These are phyloP conservation scores for Amphipyra berbera DNA, from an alignment of 2,888 invertebrate species.

Conservation along the genomic window DNA sequence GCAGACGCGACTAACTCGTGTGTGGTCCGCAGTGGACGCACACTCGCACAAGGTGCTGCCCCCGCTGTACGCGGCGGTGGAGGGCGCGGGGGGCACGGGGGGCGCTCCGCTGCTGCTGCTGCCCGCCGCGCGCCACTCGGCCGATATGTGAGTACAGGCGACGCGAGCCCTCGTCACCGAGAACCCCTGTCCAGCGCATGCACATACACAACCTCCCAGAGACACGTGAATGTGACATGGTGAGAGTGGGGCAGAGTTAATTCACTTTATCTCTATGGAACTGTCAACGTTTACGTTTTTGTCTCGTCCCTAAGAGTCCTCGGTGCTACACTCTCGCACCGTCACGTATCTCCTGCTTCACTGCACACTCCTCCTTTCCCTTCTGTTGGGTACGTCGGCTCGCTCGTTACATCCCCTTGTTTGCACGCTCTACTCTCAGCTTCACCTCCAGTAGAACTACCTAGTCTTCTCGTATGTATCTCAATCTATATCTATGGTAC, in stretches of 20 bases:
- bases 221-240: background rate
- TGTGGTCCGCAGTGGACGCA: slow-evolving; percentile 82
- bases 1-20: slow-evolving; percentile 60
- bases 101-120: slow-evolving; percentile 73
- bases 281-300: too few species aligned
- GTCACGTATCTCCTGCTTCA: background rate
- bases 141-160: slow-evolving; percentile 77
- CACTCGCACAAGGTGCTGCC: slow-evolving; percentile 85
- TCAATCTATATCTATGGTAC: slow-evolving; percentile 36
- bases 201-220: background rate
- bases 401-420: slow-evolving; percentile 1
- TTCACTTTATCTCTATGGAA: background rate
- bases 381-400: slow-evolving; percentile 1
- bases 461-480: slow-evolving; percentile 8
- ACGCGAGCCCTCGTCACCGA: slow-evolving; percentile 5
- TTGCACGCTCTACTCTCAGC: slow-evolving; percentile 41
- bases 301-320: background rate
- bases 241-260: background rate
- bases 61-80: slow-evolving; percentile 86
- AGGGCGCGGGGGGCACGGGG: slow-evolving; percentile 66
- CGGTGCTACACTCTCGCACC: background rate
- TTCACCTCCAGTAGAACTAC: slow-evolving; percentile 13
- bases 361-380: background rate
- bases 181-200: background rate
- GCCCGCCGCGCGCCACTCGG: slow-evolving; percentile 69